Evolutionary conservation across 2,888 invertebrate species (phyloP), one percentile per base, ranked within the genome.

Genomic region (Conistra vaccinii): DNA sequence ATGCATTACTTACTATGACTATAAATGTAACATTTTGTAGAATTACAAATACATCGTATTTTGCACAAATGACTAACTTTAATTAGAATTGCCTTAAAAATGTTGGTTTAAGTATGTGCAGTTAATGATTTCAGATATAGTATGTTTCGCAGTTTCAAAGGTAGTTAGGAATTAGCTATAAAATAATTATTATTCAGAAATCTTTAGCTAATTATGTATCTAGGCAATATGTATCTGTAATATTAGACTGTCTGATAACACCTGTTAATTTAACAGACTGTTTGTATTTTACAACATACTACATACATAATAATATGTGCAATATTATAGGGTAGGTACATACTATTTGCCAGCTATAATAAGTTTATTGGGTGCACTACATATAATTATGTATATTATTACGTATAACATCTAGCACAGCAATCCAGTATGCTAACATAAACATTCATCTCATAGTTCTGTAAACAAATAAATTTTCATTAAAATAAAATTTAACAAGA

Each of bases 371-470:
- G 58, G 81, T 88, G 89, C 86, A 80, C 76, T 83, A 88, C 69
- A 61, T 61, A 61, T 55, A 39, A 55, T 76, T 71, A 71, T 74
- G 66, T 61, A 78, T 78, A 66, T 69, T 87, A 80, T 83, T 88
- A 84, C 75, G 65, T 85, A 83, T 83, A 81, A 83, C 72, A 75
- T 62, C 80, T 86, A 87, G 80, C 87, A 84, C 86, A 86, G 73
- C 72, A 79, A 83, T 87, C 78, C 78, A 80, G 73, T 82, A 82
- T 69, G 62, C 74, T 81, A 84, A 86, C 69, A 69, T 68, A 86
- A 78, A 77, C 76, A 83, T 76, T 75, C 58, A 74, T 63, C 39
- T 66, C 61, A 70, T 61, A 74, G 48, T 72, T 70, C 53, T 63
- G 69, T 61, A 72, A 68, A 68, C 35, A 75, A 80, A 68, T 26